Conservation (phyloP, 1,140 invertebrate genomes). For the Telenomus remus region DNA sequence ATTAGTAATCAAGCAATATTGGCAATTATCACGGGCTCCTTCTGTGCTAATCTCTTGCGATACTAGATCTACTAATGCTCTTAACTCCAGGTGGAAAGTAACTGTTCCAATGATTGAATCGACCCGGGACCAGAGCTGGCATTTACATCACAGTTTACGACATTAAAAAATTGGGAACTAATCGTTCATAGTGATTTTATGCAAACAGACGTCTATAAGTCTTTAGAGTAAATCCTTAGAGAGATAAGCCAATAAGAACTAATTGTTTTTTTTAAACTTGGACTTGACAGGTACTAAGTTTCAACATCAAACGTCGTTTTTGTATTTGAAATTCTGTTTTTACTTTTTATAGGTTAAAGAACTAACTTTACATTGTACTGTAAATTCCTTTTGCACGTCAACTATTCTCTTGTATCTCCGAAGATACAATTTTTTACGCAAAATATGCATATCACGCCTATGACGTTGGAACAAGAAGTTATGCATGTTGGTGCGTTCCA, state of each 20-base stretch:
- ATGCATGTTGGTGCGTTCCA: too few species aligned
- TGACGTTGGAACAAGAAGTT: slow-evolving; percentile 2
- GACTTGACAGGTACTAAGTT: too few species aligned
- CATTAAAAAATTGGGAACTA: slow-evolving; percentile 32
- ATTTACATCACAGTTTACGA: slow-evolving; percentile 3
- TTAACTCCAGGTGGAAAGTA: slow-evolving; percentile 50
- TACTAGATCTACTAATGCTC: slow-evolving; percentile 43
- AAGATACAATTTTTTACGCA: neutral
- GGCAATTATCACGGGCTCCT: slow-evolving; percentile 39
- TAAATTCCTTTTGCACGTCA: neutral
- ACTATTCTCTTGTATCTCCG: neutral
- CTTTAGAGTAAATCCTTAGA: neutral
- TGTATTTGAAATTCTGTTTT: too few species aligned
- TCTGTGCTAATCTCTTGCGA: slow-evolving; percentile 34
- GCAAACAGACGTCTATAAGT: neutral
- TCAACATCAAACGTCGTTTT: too few species aligned
- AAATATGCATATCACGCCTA: neutral
- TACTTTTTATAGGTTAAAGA: too few species aligned
- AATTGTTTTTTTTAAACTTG: too few species aligned
- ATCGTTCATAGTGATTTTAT: slow-evolving; percentile 29
- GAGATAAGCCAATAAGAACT: neutral
- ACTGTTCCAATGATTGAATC: slow-evolving; percentile 50
- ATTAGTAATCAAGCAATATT: slow-evolving; percentile 44
- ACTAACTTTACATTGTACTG: too few species aligned
- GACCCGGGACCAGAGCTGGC: slow-evolving; percentile 29